A percentile compares a stretch with the other conserved stretches of the same genome.
Conservation (phyloP, 2,888 invertebrate genomes). For the Auanema sp. region DNA sequence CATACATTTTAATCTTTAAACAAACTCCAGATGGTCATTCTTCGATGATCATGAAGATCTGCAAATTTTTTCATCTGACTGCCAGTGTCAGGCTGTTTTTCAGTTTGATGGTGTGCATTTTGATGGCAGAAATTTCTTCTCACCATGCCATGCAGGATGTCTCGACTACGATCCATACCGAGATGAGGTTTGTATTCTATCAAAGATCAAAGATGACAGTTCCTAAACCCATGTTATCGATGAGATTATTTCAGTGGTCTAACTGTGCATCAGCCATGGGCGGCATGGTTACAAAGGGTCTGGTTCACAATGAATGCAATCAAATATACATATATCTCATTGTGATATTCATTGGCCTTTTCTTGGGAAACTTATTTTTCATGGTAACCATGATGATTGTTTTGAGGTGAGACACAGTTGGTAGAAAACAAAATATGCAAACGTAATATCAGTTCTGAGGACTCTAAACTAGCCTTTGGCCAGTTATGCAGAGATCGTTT, state of each 20-base stretch:
- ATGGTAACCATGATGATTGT: constrained; percentile 59
- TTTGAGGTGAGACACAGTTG: constrained; percentile 30
- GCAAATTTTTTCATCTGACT: constrained; percentile 22
- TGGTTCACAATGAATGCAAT: constrained; percentile 37
- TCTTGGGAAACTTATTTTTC: constrained; percentile 55
- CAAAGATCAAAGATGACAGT: neutral
- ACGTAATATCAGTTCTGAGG: neutral
- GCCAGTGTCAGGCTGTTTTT: constrained; percentile 34
- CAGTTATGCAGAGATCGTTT: neutral
- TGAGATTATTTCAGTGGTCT: constrained; percentile 33
- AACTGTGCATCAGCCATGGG: constrained; percentile 38
- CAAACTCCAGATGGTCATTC: neutral
- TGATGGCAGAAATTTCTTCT: constrained; percentile 72
- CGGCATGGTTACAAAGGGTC: constrained; percentile 27
- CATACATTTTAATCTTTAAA: neutral
- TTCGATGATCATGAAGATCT: neutral
- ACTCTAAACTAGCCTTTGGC: neutral
- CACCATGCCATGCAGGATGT: constrained; percentile 79
- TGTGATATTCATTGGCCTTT: constrained; percentile 54
- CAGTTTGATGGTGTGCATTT: constrained; percentile 72
- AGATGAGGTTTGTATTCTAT: constrained; percentile 26
- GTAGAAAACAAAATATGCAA: neutral
- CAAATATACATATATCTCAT: constrained; percentile 41
- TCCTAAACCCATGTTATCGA: neutral
- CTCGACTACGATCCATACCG: constrained; percentile 26